Evolutionary conservation across 2,888 invertebrate species (phyloP).

Genomic region (Parasteatoda lunata): DNA sequence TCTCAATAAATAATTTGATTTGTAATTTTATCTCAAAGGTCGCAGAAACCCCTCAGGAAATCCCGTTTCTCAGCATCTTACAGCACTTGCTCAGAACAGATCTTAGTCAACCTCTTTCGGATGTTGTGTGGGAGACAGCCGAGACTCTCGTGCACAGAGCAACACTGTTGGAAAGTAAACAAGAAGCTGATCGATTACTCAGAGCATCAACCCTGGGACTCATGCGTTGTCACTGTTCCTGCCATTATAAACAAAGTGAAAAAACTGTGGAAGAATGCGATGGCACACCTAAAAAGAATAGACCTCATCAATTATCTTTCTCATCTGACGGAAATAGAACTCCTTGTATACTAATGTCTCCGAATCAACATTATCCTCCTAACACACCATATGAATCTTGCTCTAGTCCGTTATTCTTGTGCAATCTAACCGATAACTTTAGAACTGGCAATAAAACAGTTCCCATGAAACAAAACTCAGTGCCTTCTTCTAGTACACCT

Average conservation of each 20-base stretch:
- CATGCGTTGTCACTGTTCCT: constrained; percentile 71
- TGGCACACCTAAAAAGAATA: constrained; percentile 69
- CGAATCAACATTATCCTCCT: constrained; percentile 41
- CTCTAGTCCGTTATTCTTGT: constrained; percentile 19
- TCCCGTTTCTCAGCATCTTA: constrained; percentile 91
- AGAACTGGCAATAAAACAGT: constrained; percentile 19
- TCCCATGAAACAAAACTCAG: constrained; percentile 8
- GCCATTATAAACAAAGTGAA: constrained; percentile 70
- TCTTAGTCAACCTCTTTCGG: constrained; percentile 86
- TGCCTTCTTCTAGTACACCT: background rate
- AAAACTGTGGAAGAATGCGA: constrained; percentile 67
- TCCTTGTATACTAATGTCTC: constrained; percentile 36
- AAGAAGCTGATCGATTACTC: constrained; percentile 82
- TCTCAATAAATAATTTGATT: background rate
- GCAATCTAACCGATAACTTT: background rate
- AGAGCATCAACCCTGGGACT: constrained; percentile 75
- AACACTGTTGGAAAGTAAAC: constrained; percentile 84
- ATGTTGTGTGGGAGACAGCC: constrained; percentile 95
- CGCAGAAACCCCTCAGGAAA: constrained; percentile 94
- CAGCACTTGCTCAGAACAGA: constrained; percentile 93
- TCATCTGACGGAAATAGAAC: constrained; percentile 46
- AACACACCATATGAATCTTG: constrained; percentile 44
- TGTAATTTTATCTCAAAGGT: constrained; percentile 77
- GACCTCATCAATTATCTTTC: constrained; percentile 39
- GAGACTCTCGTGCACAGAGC: constrained; percentile 93